phyloP scores from a whole-genome alignment of 2,888 invertebrate species.

The Drosophila mulleri region DNA sequence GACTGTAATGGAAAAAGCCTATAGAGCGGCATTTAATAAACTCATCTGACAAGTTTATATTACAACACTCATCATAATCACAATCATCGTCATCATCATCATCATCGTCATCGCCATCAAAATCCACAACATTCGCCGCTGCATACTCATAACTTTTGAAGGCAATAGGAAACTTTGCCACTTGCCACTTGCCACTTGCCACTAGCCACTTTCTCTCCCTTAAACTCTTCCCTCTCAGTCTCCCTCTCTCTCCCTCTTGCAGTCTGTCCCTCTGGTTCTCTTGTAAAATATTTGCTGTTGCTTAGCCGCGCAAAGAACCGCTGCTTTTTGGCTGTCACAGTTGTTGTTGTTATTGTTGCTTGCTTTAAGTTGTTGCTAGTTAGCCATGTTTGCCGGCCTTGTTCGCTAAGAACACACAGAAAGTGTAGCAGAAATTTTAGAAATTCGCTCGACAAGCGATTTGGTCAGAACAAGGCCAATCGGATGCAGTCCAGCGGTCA shows the following conservation, averaged over 20 bases:
- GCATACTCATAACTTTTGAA: constrained; percentile 25
- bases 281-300: constrained; percentile 46
- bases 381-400: constrained; percentile 21
- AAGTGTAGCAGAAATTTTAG: constrained; percentile 32
- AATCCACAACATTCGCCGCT: constrained; percentile 35
- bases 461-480: constrained; percentile 26
- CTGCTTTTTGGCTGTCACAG: constrained; percentile 17
- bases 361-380: constrained; percentile 4
- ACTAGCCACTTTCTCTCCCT: constrained; percentile 32
- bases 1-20: neutral
- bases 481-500: constrained; percentile 55
- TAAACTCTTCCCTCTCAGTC: neutral
- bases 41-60: constrained; percentile 20
- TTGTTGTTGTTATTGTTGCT: constrained; percentile 7
- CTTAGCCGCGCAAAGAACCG: constrained; percentile 42
- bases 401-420: constrained; percentile 30
- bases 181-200: constrained; percentile 24
- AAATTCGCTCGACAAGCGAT: constrained; percentile 21
- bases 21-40: constrained; percentile 35
- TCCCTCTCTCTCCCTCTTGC: no score
- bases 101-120: constrained; percentile 52
- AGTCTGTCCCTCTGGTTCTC: constrained; percentile 12
- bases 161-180: constrained; percentile 23
- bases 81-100: constrained; percentile 2
- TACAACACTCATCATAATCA: constrained; percentile 52